phyloP scores from a whole-genome alignment of 2,888 invertebrate genomes.

The Drosophila mimetica region DNA sequence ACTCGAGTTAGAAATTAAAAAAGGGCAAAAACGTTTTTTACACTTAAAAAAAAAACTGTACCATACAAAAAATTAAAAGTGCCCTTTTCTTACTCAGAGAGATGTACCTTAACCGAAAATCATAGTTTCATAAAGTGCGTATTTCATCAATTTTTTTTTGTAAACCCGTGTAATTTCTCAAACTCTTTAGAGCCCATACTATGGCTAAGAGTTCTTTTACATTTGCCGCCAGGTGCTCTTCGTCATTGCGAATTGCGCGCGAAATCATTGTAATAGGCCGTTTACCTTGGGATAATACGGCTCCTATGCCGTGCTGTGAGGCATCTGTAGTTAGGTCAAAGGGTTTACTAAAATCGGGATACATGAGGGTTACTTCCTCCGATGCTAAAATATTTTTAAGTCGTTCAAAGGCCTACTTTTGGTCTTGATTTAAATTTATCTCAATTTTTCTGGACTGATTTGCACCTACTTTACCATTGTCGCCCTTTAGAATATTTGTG shows the following conservation, averaged over 20 bases:
- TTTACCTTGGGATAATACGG: not conserved
- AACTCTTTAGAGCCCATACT: not conserved
- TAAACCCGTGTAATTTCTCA: not conserved
- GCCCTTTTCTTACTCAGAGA: no score
- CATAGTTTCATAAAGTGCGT: no score
- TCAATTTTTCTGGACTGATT: not conserved
- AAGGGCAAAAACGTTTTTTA: no score
- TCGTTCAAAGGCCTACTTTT: not conserved
- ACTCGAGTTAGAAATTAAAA: no score
- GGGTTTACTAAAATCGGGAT: not conserved
- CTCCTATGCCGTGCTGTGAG: not conserved
- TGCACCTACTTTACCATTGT: not conserved
- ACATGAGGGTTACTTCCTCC: not conserved
- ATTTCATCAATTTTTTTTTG: not conserved
- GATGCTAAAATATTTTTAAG: not conserved
- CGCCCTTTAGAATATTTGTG: no score
- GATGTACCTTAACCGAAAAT: no score
- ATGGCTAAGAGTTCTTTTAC: not conserved
- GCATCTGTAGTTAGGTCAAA: not conserved
- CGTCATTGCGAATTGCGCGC: not conserved
- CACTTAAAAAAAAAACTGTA: no score
- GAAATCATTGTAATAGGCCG: not conserved
- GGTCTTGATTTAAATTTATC: conserved; percentile 1
- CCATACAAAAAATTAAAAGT: no score
- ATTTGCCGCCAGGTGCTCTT: not conserved